phyloP scores from a whole-genome alignment of 1,140 invertebrate species.

The Neuroterus valhalla region DNA sequence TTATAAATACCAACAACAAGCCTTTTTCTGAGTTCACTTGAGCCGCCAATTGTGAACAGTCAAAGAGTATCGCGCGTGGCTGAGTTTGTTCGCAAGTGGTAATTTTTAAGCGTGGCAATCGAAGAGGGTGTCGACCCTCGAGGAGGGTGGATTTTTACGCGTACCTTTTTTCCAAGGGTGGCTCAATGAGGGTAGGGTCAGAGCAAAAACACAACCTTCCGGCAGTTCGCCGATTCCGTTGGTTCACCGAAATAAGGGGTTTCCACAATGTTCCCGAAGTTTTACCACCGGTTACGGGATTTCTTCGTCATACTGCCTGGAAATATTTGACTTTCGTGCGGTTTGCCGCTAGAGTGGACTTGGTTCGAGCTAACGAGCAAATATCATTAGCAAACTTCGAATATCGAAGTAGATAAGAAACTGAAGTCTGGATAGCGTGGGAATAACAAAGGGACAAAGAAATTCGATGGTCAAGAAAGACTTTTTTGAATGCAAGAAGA shows the following conservation, averaged over 20 bases:
- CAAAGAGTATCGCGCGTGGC: too few species aligned
- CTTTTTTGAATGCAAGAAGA: too few species aligned
- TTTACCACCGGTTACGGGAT: background rate
- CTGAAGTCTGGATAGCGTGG: background rate
- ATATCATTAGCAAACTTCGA: constrained; percentile 11
- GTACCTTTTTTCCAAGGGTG: background rate
- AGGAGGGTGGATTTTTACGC: too few species aligned
- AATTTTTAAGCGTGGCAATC: too few species aligned
- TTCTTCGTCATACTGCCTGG: background rate
- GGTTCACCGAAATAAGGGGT: background rate
- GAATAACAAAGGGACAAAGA: background rate
- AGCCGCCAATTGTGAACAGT: too few species aligned
- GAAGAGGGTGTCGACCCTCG: too few species aligned
- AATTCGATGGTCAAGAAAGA: background rate
- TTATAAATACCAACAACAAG: too few species aligned
- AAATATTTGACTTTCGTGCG: constrained; percentile 17
- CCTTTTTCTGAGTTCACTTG: too few species aligned
- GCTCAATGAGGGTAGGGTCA: background rate
- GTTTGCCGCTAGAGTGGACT: background rate
- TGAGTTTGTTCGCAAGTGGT: too few species aligned
- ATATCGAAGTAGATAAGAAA: background rate
- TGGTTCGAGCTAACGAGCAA: constrained; percentile 5
- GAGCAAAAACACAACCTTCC: background rate
- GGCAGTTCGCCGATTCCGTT: background rate
- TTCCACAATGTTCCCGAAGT: background rate